phyloP scores from a whole-genome alignment of 1,140 invertebrate genomes.

The Zophobas atratus region DNA sequence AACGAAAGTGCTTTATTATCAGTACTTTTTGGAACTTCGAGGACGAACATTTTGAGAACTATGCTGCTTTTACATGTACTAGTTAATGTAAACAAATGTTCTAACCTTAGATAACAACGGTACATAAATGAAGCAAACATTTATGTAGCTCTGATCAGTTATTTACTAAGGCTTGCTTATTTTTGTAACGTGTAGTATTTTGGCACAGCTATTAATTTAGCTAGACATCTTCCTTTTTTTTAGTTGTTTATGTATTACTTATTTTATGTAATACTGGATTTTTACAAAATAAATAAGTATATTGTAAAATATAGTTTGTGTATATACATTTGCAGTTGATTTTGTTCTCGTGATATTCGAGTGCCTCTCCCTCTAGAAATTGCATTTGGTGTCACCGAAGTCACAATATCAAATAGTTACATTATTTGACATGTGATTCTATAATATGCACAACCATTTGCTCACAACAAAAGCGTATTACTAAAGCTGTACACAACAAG shows the following conservation, averaged over 20 bases:
- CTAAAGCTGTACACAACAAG: slow-evolving; percentile 66
- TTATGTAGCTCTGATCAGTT: slow-evolving; percentile 25
- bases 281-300: slow-evolving; percentile 53
- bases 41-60: background rate
- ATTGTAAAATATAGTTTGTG: slow-evolving; percentile 61
- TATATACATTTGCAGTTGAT: slow-evolving; percentile 59
- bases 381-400: slow-evolving; percentile 64
- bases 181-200: slow-evolving; percentile 45
- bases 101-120: background rate
- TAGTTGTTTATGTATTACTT: slow-evolving; percentile 28
- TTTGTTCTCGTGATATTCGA: slow-evolving; percentile 49
- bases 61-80: background rate
- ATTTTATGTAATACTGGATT: slow-evolving; percentile 53
- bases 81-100: background rate
- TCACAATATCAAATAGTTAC: slow-evolving; percentile 58
- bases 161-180: slow-evolving; percentile 20
- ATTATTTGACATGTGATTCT: slow-evolving; percentile 59
- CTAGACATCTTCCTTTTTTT: slow-evolving; percentile 47
- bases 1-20: slow-evolving; percentile 5
- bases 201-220: slow-evolving; percentile 58
- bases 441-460: slow-evolving; percentile 67
- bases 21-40: slow-evolving; percentile 11
- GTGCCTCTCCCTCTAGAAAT: slow-evolving; percentile 65
- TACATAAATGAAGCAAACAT: slow-evolving; percentile 30
- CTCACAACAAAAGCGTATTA: slow-evolving; percentile 58